Conservation (phyloP, 2,888 invertebrate genomes). For the Argyresthia albistria region DNA sequence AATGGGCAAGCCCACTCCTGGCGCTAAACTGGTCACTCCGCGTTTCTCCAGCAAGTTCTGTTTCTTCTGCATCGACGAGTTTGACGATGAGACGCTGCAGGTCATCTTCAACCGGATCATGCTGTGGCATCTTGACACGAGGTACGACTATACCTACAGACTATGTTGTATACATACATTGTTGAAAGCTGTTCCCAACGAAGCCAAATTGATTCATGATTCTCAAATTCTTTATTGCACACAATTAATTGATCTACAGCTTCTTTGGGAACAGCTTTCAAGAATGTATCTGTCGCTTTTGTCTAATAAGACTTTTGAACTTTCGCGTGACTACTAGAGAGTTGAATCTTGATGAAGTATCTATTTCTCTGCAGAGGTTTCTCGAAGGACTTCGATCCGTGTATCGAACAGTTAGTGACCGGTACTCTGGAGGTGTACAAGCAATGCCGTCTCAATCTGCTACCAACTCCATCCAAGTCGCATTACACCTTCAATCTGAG, state of each 20-base stretch:
- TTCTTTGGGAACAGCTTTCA: too few relatives aligned
- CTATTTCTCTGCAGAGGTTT: slow-evolving; percentile 78
- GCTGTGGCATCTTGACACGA: slow-evolving; percentile 96
- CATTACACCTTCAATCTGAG: slow-evolving; percentile 96
- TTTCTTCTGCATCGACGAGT: slow-evolving; percentile 89
- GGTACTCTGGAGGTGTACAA: slow-evolving; percentile 93
- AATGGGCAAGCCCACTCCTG: slow-evolving; percentile 85
- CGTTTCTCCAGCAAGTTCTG: slow-evolving; percentile 91
- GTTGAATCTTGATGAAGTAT: too few relatives aligned
- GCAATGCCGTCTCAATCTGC: slow-evolving; percentile 81
- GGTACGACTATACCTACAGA: too few relatives aligned
- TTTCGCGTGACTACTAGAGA: too few relatives aligned
- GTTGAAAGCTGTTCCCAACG: too few relatives aligned
- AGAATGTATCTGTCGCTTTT: too few relatives aligned
- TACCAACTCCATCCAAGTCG: slow-evolving; percentile 94
- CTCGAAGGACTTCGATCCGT: slow-evolving; percentile 94
- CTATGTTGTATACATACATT: too few relatives aligned
- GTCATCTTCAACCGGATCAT: slow-evolving; percentile 92
- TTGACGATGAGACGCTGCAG: slow-evolving; percentile 86
- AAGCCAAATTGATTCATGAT: too few relatives aligned
- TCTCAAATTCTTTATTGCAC: too few relatives aligned
- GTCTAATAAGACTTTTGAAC: too few relatives aligned
- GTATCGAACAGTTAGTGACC: slow-evolving; percentile 88
- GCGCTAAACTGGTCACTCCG: slow-evolving; percentile 86
- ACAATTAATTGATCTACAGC: too few relatives aligned